Base-by-base conservation (phyloP, 2,888 invertebrate genomes). In the Apotomis capreana region DNA sequence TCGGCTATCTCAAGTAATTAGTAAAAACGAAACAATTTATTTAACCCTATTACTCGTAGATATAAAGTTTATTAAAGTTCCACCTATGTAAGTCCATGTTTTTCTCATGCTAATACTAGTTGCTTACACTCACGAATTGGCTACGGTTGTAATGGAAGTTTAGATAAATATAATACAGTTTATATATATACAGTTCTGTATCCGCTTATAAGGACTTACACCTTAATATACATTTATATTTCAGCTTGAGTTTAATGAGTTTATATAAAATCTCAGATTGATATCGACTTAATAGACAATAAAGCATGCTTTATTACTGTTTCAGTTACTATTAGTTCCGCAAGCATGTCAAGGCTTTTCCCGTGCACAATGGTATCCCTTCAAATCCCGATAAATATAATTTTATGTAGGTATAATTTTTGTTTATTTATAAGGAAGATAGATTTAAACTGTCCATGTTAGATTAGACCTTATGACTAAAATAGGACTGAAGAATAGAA, bases 271-370 rank as follows among this genome's bases (percentile, higher is more conserved):
- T 78, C 77, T 77, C 63, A 58, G 62, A 69, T 75, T 75, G 76
- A 75, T 79, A 75, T 75, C 52, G 52, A 62, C 64, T 64, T 75
- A 74, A 76, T 76, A 76, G 69, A 76, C 76, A 73, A 77, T 79
- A 79, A 74, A 58, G 58, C 64, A 74, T 36, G 54, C 36, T 75
- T 75, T 71, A 74, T 74, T 60, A 54, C 46, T 64, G 40, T 60
- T 49, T 59, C 55, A 40, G 55, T 59, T 73, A 67, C 26, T 46
- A 51, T 55, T 15, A 13, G 44, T 68, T 52, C 54, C 58, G 62
- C 12, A 72, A 68, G 44, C 36, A 36, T 72, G 68, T 68, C 72
- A 72, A 72, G 72, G 72, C 68, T 68, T 6, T 5, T 10, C 3
- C 49, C 5, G 9, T 49, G 3, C 3, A 69, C 69, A 70, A 70